Base-by-base conservation (phyloP, 2,113 vertebrate species). In the Labrus mixtus region DNA sequence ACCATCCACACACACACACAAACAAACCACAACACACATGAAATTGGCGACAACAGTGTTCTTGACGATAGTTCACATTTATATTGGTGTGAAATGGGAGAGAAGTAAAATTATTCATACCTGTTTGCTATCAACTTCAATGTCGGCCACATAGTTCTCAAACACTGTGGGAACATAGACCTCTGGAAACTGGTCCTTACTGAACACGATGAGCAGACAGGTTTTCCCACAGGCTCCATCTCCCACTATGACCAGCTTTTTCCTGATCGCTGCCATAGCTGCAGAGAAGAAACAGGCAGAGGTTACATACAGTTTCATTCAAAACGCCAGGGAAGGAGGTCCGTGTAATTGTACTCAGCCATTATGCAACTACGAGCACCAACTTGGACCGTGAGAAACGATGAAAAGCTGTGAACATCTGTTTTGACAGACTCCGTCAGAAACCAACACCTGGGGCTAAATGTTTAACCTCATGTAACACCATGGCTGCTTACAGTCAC, bases 221-320 rank as follows among this genome's bases (percentile, higher is more conserved):
- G 98, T 99, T 91, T 99, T 99, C 58, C 98, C 98, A 89, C 98
- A 99, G 62, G 98, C 98, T 85, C 98, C 98, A 89, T 99, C 98
- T 85, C 98, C 98, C 51, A 99, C 98, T 92, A 99, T 99, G 76
- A 99, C 98, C 94, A 99, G 93, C 92, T 99, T 99, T 96, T 99
- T 99, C 88, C 98, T 95, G 94, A 99, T 99, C 84, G 98, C 97
- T 92, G 98, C 98, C 98, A 99, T 99, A 61, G 75, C 97, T 97
- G 90, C 67, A 78, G 53, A 62, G 6, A 53, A 55, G 41, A 69
- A 20, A 59, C 22, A 53, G 33, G 39, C 2, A 68, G 56, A 61
- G 36, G 39, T 73, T 56, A 76, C 16, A 37, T 13, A 23, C 62
- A 15, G 25, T 4, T 43, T 75, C 8, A 69, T 75, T 53, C 70